Evolutionary conservation across 2,888 invertebrate species (phyloP).

Genomic region (Drosophila longiperda): DNA sequence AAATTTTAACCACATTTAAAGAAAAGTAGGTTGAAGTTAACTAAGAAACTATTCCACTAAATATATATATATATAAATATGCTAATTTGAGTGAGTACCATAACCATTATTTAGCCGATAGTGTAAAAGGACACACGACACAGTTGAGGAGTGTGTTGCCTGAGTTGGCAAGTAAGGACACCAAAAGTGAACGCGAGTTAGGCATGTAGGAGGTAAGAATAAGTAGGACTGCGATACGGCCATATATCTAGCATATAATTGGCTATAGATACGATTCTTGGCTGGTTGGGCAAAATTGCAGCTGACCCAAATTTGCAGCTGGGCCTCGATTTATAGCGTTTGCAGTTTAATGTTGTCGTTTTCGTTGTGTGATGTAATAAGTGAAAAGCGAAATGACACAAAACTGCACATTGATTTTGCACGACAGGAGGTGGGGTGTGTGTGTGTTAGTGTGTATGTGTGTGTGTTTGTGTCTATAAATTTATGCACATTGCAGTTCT

Average conservation of each 20-base stretch:
- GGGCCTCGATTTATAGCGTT: slow-evolving; percentile 52
- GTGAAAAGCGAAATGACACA: slow-evolving; percentile 73
- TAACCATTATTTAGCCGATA: background rate
- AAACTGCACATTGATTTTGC: slow-evolving; percentile 71
- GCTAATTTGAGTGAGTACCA: background rate
- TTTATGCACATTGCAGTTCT: slow-evolving; percentile 29
- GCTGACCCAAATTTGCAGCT: slow-evolving; percentile 57
- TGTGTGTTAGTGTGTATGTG: background rate
- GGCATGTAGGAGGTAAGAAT: background rate
- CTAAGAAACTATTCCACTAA: background rate
- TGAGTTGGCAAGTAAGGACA: background rate
- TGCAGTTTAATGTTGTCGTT: slow-evolving; percentile 5
- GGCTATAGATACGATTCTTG: slow-evolving; percentile 56
- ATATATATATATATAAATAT: background rate
- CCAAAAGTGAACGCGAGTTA: background rate
- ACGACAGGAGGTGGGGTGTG: background rate
- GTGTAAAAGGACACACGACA: background rate
- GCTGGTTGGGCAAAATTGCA: slow-evolving; percentile 37
- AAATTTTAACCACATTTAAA: background rate
- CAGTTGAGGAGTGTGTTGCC: background rate
- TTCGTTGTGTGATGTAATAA: slow-evolving; percentile 72
- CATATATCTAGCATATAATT: slow-evolving; percentile 14
- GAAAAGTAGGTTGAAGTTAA: background rate
- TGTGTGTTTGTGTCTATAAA: slow-evolving; percentile 12
- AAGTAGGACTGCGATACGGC: background rate